Evolutionary conservation across 2,113 vertebrate genomes (phyloP), one percentile per base, ranked within the genome.

Genomic region (Cygnus buccinator): DNA sequence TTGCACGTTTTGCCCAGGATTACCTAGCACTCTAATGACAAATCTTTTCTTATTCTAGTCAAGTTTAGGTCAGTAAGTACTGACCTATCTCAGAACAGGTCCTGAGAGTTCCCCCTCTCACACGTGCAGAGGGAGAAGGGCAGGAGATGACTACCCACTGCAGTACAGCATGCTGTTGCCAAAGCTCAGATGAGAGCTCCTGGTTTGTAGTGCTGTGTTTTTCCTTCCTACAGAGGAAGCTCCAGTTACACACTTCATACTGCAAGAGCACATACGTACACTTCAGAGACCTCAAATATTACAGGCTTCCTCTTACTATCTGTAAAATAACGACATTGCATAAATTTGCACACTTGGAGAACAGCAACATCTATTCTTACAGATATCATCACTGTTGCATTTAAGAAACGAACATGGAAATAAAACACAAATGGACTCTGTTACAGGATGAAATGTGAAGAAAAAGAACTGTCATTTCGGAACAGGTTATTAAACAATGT

Each of bases 201-300:
- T 29, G 39, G 21, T 37, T 66, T 50, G 25, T 8, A 12, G 41
- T 1, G 6, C 75, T 61, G 11, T 0, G 0, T 19, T 48, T 0
- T 50, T 48, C 46, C 52, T 87, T 84, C 52, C 65, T 54, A 72
- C 14, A 75, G 35, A 66, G 25, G 35, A 71, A 77, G 44, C 20
- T 84, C 55, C 55, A 43, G 0, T 82, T 11, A 57, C 0, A 16
- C 22, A 18, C 70, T 39, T 41, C 14, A 54, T 46, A 43, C 67
- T 19, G 26, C 59, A 46, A 48, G 65, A 88, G 63, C 33, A 55
- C 22, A 10, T 9, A 54, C 14, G 28, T 29, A 26, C 25, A 12
- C 43, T 87, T 75, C 2, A 4, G 48, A 63, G 14, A 58, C 52
- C 33, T 80, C 31, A 39, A 23, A 9, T 3, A 14, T 28, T 37